Evolutionary conservation across 2,797 vertebrate species (phyloP).

Genomic region (Poeciliopsis turneri): DNA sequence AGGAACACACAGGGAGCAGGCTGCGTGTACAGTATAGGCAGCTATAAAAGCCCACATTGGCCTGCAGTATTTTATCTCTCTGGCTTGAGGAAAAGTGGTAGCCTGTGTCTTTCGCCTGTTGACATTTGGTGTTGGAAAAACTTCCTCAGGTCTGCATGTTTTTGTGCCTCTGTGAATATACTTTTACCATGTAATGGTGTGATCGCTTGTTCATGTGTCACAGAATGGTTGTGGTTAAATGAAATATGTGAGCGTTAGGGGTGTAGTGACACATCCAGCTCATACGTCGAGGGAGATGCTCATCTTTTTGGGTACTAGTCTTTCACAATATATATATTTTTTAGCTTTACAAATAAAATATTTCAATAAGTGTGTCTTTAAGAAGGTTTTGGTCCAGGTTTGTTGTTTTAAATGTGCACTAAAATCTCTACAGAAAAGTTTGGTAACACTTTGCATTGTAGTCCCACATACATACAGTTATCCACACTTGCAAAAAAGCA

Average conservation of each 20-base stretch:
- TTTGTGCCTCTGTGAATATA: conserved; percentile 76
- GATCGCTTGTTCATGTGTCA: conserved; percentile 71
- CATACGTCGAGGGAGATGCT: background rate
- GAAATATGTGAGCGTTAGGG: conserved; percentile 58
- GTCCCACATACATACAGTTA: background rate
- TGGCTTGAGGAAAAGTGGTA: conserved; percentile 53
- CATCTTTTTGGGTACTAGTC: background rate
- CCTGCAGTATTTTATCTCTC: conserved; percentile 51
- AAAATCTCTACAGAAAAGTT: background rate
- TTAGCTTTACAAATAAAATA: background rate
- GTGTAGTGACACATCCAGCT: background rate
- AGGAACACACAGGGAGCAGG: conserved; percentile 72
- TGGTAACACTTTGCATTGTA: background rate
- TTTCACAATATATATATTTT: background rate
- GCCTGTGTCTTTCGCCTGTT: conserved; percentile 57
- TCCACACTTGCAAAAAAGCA: background rate
- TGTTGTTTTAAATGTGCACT: background rate
- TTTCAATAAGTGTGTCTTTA: background rate
- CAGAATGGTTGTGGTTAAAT: conserved; percentile 61
- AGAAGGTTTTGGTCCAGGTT: background rate
- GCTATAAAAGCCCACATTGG: conserved; percentile 57
- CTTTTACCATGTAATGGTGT: conserved; percentile 74
- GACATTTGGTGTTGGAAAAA: conserved; percentile 69
- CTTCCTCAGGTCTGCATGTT: conserved; percentile 74
- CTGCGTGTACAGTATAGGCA: conserved; percentile 56